These are phyloP conservation scores for Picathartes gymnocephalus DNA, from an alignment of 2,113 vertebrate species.

Conservation along the genomic window DNA sequence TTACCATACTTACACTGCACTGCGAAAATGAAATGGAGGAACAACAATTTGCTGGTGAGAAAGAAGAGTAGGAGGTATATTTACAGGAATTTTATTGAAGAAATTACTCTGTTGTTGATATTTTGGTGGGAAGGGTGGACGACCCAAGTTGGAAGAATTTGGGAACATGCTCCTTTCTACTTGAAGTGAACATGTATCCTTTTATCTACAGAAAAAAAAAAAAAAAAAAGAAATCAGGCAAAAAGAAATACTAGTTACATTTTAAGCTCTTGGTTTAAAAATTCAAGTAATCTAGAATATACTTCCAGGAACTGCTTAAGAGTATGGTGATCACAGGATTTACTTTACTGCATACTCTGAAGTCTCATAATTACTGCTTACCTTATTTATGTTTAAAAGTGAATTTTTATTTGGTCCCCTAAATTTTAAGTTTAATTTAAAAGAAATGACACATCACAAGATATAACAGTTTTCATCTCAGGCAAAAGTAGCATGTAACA, in stretches of 20 bases:
- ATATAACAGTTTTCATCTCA: background rate
- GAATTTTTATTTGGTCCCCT: background rate
- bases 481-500: background rate
- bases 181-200: conserved; percentile 72
- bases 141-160: conserved; percentile 70
- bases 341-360: background rate
- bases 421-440: background rate
- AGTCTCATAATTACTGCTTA: background rate
- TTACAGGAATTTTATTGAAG: conserved; percentile 27
- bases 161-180: conserved; percentile 80
- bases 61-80: conserved; percentile 39
- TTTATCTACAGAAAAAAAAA: conserved; percentile 26
- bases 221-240: background rate
- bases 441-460: background rate
- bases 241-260: background rate
- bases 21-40: conserved; percentile 56
- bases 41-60: conserved; percentile 59
- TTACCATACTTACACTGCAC: conserved; percentile 73
- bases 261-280: background rate
- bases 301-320: background rate
- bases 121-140: conserved; percentile 63
- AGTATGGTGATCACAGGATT: background rate
- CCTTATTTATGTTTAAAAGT: background rate
- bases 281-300: background rate
- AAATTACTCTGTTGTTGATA: conserved; percentile 38